Percentiles rank a stretch among this genome's conserved stretches.
Conservation (phyloP, 2,113 vertebrate species). For the Epinephelus lanceolatus region DNA sequence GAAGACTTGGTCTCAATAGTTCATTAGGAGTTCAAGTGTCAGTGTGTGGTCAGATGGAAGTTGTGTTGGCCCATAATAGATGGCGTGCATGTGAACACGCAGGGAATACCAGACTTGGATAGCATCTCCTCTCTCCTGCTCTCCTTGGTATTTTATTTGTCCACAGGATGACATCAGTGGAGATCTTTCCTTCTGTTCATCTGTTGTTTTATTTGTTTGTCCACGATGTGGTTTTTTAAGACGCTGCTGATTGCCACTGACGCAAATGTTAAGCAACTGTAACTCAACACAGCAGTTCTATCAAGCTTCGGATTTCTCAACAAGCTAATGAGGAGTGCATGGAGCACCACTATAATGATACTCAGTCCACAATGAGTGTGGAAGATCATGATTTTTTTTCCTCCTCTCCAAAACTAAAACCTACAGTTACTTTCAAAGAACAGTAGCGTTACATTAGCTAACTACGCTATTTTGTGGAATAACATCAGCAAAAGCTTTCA, state of each 20-base stretch:
- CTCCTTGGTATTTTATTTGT: background rate
- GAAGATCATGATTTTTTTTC: background rate
- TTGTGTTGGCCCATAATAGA: background rate
- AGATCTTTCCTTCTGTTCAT: background rate
- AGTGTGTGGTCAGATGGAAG: background rate
- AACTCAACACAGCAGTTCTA: background rate
- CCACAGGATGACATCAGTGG: background rate
- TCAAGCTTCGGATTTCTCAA: background rate
- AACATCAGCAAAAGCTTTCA: too few species aligned
- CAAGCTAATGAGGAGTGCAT: background rate
- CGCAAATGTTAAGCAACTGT: background rate
- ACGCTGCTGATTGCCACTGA: background rate
- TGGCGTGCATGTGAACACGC: background rate
- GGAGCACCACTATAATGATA: background rate
- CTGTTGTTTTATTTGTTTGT: conserved; percentile 2
- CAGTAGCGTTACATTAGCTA: too few species aligned
- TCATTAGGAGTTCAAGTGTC: background rate
- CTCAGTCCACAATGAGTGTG: background rate
- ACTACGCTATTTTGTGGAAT: too few species aligned
- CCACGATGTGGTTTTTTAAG: background rate
- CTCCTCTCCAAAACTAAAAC: background rate
- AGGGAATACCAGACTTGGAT: background rate
- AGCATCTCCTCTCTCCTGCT: background rate
- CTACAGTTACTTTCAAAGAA: too few species aligned
- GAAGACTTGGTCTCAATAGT: background rate